A percentile compares a stretch with the other conserved stretches of the same genome.
Conservation (phyloP, 2,888 invertebrate species). For the Hesperia comma region DNA sequence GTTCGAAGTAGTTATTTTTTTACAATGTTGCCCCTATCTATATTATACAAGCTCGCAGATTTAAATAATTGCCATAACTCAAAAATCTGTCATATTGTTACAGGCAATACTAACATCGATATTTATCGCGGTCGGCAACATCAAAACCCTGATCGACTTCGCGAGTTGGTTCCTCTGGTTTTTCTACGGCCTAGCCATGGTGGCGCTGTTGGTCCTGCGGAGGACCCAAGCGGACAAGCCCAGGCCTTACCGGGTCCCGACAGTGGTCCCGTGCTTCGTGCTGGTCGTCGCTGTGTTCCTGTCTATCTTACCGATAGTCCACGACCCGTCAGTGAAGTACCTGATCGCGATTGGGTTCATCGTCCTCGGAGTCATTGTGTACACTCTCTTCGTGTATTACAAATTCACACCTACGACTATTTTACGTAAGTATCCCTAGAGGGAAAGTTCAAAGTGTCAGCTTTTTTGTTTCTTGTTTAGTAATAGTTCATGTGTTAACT, state of each 20-base stretch:
- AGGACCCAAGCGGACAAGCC: conserved; percentile 86
- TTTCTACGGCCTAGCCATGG: conserved; percentile 93
- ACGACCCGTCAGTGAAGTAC: conserved; percentile 90
- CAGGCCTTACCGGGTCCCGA: conserved; percentile 90
- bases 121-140: conserved; percentile 89
- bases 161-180: conserved; percentile 95
- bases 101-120: conserved; percentile 87
- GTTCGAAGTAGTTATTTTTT: no score
- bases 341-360: conserved; percentile 90
- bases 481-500: no score
- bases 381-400: conserved; percentile 90
- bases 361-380: conserved; percentile 87
- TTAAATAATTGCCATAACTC: no score
- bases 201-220: conserved; percentile 89
- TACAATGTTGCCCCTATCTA: no score
- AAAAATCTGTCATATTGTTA: conserved; percentile 48
- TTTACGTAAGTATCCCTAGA: conserved; percentile 80
- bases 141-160: conserved; percentile 91
- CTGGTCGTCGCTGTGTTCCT: conserved; percentile 88
- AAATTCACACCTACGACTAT: conserved; percentile 85
- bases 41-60: no score
- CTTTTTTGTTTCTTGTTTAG: conserved; percentile 2
- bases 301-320: conserved; percentile 89
- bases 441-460: no score
- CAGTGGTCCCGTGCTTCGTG: conserved; percentile 88